phyloP scores from a whole-genome alignment of 2,797 vertebrate species.

The Monodelphis domestica region DNA sequence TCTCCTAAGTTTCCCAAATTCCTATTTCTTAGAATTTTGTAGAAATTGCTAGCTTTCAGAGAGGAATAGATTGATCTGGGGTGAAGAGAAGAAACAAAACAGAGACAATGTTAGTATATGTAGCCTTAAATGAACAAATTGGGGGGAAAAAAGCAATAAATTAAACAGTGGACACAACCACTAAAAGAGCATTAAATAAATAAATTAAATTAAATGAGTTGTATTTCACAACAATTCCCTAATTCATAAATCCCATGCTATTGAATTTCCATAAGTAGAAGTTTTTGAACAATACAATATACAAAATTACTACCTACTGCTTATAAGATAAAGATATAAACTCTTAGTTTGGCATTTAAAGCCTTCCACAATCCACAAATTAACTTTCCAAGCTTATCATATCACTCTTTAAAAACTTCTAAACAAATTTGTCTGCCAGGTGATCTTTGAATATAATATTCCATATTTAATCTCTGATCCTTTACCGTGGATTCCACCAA shows the following conservation, averaged over 20 bases:
- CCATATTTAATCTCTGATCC: neutral
- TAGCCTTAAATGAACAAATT: conserved; percentile 22
- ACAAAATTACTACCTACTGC: neutral
- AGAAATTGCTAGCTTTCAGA: conserved; percentile 9
- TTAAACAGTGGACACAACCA: neutral
- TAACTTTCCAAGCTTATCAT: neutral
- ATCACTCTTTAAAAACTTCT: neutral
- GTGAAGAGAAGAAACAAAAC: conserved; percentile 25
- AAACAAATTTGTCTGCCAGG: neutral
- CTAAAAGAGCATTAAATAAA: too few species aligned
- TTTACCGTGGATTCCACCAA: neutral
- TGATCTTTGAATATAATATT: neutral
- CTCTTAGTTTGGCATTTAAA: neutral
- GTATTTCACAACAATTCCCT: conserved; percentile 1
- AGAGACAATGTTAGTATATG: neutral
- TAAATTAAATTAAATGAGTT: too few species aligned
- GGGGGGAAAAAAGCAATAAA: neutral
- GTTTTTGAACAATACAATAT: conserved; percentile 38
- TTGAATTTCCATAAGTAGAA: conserved; percentile 30
- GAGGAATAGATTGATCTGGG: conserved; percentile 44
- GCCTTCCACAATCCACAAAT: neutral
- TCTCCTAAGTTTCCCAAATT: conserved; percentile 1
- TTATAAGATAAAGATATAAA: neutral
- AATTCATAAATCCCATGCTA: conserved; percentile 35
- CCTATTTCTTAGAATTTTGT: neutral